phyloP scores from a whole-genome alignment of 2,797 vertebrate species.

The Petrocephalus schoutedeni region DNA sequence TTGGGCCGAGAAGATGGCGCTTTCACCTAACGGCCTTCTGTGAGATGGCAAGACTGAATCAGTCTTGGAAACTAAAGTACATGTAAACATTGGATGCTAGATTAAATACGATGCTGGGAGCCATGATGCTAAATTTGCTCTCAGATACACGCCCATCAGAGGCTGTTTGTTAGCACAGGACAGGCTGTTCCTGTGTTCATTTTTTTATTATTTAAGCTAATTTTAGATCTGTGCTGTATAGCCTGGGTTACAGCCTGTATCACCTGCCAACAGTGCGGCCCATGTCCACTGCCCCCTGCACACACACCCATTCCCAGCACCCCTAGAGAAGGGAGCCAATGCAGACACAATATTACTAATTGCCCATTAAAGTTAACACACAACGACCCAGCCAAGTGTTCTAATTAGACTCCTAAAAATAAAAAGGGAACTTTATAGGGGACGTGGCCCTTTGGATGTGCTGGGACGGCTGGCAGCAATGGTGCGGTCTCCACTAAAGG shows the following conservation, averaged over 20 bases:
- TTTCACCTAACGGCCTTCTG: background rate
- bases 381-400: conserved; percentile 45
- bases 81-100: background rate
- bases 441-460: conserved; percentile 16
- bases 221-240: conserved; percentile 14
- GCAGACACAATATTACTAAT: conserved; percentile 43
- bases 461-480: background rate
- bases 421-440: conserved; percentile 26
- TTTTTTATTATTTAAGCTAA: conserved; percentile 3
- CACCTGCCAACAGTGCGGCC: conserved; percentile 30
- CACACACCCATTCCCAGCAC: conserved; percentile 9
- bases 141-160: background rate
- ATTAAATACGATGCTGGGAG: background rate
- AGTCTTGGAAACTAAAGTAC: background rate
- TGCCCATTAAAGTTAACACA: conserved; percentile 54
- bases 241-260: conserved; percentile 19
- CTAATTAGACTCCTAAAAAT: conserved; percentile 48
- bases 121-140: background rate
- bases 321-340: conserved; percentile 32
- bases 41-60: background rate
- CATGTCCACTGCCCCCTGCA: conserved; percentile 23
- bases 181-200: conserved; percentile 3
- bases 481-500: conserved; percentile 16
- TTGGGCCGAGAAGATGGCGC: background rate
- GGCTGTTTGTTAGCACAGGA: background rate